Evolutionary conservation across 2,113 vertebrate species (phyloP), one percentile per base, ranked within the genome.

Genomic region (Chlamydotis undulata): DNA sequence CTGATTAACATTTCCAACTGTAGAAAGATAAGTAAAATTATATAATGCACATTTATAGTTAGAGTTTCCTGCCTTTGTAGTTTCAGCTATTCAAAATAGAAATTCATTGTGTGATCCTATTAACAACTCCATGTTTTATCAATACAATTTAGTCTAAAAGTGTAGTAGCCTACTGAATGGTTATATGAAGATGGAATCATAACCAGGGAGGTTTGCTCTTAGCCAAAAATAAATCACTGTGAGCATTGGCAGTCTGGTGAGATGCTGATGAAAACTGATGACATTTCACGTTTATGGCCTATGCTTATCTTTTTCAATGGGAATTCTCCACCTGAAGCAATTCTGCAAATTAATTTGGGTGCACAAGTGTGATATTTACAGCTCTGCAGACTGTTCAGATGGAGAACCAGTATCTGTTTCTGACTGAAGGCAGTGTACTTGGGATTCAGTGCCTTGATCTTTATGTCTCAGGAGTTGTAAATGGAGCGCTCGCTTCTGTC

Each of bases 281-380:
- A 56, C 83, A 90, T 96, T 97, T 97, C 73, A 94, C 89, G 85
- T 95, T 93, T 97, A 91, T 96, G 57, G 81, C 84, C 80, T 92
- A 7, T 77, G 70, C 63, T 96, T 96, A 86, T 95, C 90, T 90
- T 74, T 85, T 88, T 94, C 79, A 89, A 63, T 9, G 65, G 95
- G 89, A 95, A 90, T 93, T 89, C 92, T 94, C 96, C 93, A 95
- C 86, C 67, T 28, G 16, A 93, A 96, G 95, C 84, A 75, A 75
- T 90, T 94, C 49, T 82, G 43, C 91, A 96, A 96, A 98, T 97
- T 80, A 96, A 77, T 87, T 94, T 76, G 31, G 13, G 86, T 94
- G 39, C 90, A 81, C 82, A 73, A 91, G 71, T 92, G 74, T 96
- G 95, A 53, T 89, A 90, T 96, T 98, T 95, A 90, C 81, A 92